Evolutionary conservation across 2,797 vertebrate species (phyloP).

Genomic region (Liasis olivaceus): DNA sequence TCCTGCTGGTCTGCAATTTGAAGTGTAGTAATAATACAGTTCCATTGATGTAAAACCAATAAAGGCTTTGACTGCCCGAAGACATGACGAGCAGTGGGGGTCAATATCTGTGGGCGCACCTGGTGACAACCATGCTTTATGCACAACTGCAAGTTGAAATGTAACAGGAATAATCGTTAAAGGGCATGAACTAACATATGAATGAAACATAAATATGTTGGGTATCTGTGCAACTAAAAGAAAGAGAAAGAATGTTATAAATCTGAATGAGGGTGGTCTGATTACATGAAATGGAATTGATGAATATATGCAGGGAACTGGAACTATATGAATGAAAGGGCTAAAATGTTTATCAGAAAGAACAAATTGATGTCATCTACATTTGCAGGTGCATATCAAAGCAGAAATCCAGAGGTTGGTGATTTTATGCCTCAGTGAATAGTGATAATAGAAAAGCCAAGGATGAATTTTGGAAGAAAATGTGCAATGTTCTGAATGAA

Average conservation of each 20-base stretch:
- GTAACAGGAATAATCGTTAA: neutral
- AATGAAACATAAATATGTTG: neutral
- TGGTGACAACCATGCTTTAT: neutral
- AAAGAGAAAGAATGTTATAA: neutral
- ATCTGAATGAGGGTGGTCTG: neutral
- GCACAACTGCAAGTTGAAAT: neutral
- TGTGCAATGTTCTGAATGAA: neutral
- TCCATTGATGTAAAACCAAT: neutral
- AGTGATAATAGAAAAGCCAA: neutral
- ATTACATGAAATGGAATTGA: neutral
- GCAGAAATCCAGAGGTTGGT: neutral
- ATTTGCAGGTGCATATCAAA: neutral
- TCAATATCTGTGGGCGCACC: neutral
- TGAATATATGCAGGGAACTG: neutral
- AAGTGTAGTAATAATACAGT: neutral
- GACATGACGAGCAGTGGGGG: neutral
- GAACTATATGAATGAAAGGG: neutral
- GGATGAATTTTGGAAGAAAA: neutral
- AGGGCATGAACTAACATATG: neutral
- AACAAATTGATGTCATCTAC: neutral
- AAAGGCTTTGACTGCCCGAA: neutral
- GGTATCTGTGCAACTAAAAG: neutral
- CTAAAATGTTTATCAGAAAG: neutral
- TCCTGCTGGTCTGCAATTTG: constrained; percentile 15
- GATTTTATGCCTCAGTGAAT: neutral